These are phyloP conservation scores for Asarcornis scutulata DNA, from an alignment of 2,113 vertebrate genomes.

Conservation along the genomic window DNA sequence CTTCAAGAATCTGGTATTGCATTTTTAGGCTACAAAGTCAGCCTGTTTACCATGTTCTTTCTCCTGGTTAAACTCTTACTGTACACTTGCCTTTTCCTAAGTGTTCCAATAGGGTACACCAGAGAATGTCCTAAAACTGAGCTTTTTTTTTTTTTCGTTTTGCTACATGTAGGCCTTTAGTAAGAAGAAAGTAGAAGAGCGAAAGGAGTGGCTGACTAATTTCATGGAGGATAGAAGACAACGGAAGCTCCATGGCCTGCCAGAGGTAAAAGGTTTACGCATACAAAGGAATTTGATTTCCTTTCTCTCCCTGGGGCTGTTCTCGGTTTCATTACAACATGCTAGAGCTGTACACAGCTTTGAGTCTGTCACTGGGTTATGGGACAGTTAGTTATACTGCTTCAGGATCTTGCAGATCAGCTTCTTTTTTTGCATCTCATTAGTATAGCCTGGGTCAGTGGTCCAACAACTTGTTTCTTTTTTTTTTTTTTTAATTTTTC, in stretches of 20 bases:
- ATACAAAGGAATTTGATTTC: slow-evolving; percentile 22
- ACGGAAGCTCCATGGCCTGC: slow-evolving; percentile 90
- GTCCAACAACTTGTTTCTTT: neutral
- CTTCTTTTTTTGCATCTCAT: neutral
- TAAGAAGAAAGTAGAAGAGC: slow-evolving; percentile 94
- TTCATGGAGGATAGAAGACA: slow-evolving; percentile 94
- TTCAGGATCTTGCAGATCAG: neutral
- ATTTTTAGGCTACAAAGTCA: neutral
- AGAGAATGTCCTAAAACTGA: neutral
- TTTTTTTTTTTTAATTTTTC: neutral
- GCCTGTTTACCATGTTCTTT: neutral
- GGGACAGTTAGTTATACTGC: neutral
- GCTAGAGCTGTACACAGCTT: neutral
- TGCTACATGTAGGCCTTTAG: slow-evolving; percentile 90
- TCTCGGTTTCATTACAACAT: neutral
- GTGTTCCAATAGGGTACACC: neutral
- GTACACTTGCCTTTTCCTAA: neutral
- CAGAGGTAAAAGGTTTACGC: slow-evolving; percentile 83
- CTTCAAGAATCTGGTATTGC: neutral
- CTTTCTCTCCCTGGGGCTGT: neutral
- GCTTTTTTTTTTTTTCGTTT: slow-evolving; percentile 1
- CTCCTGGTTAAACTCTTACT: neutral
- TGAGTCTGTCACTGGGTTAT: neutral
- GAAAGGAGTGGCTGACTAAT: slow-evolving; percentile 97
- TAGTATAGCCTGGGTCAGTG: neutral